These are phyloP conservation scores for Setophaga petechia DNA, from an alignment of 2,113 vertebrate species.

Conservation along the genomic window DNA sequence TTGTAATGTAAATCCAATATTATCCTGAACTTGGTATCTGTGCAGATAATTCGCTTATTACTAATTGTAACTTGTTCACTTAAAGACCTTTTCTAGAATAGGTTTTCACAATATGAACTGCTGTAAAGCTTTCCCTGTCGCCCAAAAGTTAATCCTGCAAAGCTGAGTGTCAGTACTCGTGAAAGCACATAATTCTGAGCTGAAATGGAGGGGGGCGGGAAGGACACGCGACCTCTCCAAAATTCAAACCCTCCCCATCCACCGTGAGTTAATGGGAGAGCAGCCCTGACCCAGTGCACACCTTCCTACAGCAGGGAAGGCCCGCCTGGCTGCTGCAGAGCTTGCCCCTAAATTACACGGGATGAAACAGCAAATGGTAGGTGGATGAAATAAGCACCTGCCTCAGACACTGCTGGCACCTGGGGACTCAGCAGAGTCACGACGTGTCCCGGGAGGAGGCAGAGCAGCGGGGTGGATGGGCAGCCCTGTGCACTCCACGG, in stretches of 20 bases:
- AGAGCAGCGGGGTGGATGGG: accelerated
- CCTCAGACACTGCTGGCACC: not conserved
- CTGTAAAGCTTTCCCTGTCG: not conserved
- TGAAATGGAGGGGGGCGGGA: not conserved
- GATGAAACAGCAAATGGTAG: not conserved
- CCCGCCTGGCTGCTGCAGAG: slow-evolving; percentile 9
- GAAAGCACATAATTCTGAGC: not conserved
- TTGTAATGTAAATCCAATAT: not conserved
- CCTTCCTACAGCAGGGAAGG: not conserved
- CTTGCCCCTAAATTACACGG: not conserved
- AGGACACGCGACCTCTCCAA: not conserved
- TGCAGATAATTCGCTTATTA: not conserved
- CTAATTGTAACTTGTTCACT: not conserved
- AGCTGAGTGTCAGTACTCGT: not conserved
- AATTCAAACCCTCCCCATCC: not conserved
- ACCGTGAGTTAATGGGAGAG: not conserved
- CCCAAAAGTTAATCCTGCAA: not conserved
- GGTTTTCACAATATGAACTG: not conserved
- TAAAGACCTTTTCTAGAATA: not conserved
- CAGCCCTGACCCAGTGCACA: not conserved
- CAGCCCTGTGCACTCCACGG: not conserved
- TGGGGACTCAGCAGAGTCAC: not conserved
- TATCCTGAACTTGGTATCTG: not conserved
- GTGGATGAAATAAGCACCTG: not conserved
- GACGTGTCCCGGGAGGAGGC: not conserved